Evolutionary conservation across 2,888 invertebrate genomes (phyloP), one percentile per base, ranked within the genome.

Genomic region (Ceraclea dissimilis): DNA sequence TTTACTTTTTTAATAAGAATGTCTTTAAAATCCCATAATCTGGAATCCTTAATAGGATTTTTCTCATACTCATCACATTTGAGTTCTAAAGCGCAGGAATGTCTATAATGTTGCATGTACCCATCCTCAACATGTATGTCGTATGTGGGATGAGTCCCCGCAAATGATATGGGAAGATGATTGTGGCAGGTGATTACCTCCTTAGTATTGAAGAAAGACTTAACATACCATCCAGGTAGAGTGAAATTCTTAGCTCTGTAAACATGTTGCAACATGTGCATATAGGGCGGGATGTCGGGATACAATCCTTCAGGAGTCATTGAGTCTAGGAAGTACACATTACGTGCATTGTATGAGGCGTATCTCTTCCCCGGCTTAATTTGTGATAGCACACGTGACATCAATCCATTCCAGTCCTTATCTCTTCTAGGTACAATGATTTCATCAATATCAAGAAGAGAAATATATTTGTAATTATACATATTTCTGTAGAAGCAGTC

Each of bases 261-360:
- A 49, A 93, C 91, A 74, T 93, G 93, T 72, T 92, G 91, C 68
- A 93, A 70, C 93, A 94, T 93, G 73, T 93, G 93, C 88, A 93
- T 85, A 71, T 93, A 90, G 65, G 80, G 82, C 57, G 92, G 92
- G 65, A 87, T 84, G 66, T 86, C 86, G 64, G 84, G 83, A 73
- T 88, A 87, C 79, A 82, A 86, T 61, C 84, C 86, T 67, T 91
- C 90, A 63, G 80, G 83, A 1, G 85, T 80, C 65, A 90, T 81
- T 70, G 90, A 87, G 69, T 94, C 93, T 13, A 46, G 46, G 20
- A 46, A 46, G 18, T 46, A 46, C 2, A 16, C 46, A 46, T 46
- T 46, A 8, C 46, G 18, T 18, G 46, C 46, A 46, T 46, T 46
- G 46, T 46, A 46, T 19, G 46, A 46, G 16, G 46, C 46, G 20